These are phyloP conservation scores for Tenthredo mesomela DNA, from an alignment of 2,888 invertebrate species.

Conservation along the genomic window DNA sequence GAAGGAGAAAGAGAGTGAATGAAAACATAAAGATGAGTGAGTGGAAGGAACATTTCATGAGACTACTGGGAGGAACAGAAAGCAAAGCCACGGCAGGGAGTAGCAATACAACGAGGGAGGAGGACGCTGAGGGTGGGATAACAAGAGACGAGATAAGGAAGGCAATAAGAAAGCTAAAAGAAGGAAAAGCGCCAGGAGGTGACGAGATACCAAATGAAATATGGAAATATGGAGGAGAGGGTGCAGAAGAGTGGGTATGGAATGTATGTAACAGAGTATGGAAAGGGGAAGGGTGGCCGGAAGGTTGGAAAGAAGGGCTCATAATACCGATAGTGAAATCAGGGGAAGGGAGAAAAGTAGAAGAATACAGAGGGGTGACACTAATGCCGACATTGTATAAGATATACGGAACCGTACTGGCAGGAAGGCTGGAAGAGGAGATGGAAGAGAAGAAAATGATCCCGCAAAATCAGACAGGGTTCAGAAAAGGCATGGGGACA, in stretches of 20 bases:
- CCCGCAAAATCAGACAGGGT: no score
- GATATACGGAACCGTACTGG: background rate
- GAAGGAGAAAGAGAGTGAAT: background rate
- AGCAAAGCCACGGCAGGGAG: no score
- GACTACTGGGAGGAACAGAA: no score
- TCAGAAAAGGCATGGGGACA: no score
- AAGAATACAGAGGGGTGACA: background rate
- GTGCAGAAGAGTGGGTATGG: background rate
- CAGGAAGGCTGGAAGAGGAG: slow-evolving; percentile 46
- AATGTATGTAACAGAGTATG: background rate
- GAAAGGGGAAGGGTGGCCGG: background rate
- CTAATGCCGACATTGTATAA: background rate
- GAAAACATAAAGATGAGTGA: background rate
- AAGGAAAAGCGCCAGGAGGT: background rate
- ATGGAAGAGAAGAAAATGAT: no score
- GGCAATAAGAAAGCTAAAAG: background rate
- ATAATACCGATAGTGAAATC: background rate
- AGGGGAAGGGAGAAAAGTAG: background rate
- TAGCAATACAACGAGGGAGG: no score
- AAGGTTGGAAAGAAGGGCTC: background rate
- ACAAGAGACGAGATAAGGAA: background rate
- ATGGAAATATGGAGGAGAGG: background rate
- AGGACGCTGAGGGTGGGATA: background rate
- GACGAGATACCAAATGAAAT: background rate
- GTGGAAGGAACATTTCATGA: background rate